Conservation (phyloP, 2,113 vertebrate genomes). For the Panthera tigris region DNA sequence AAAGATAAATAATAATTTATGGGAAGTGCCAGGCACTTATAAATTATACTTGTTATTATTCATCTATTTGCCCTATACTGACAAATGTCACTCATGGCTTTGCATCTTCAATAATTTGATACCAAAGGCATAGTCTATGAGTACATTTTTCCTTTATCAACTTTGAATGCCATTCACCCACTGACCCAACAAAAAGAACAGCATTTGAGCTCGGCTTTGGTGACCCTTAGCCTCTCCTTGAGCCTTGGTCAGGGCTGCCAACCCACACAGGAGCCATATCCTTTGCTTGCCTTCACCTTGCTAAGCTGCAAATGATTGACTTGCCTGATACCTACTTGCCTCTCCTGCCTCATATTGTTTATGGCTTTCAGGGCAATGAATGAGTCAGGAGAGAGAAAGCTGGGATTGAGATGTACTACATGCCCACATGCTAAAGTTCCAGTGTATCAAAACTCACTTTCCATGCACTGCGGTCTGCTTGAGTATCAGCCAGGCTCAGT, state of each 20-base stretch:
- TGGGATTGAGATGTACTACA: background rate
- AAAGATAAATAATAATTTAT: background rate
- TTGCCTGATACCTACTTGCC: background rate
- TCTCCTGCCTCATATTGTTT: background rate
- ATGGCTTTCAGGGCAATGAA: background rate
- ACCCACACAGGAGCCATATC: background rate
- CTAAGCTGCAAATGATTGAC: background rate
- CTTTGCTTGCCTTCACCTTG: background rate
- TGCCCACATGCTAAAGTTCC: background rate
- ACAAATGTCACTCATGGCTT: background rate
- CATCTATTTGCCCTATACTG: background rate
- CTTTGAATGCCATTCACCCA: background rate
- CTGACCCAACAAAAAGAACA: background rate
- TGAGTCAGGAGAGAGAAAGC: background rate
- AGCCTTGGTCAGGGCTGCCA: background rate
- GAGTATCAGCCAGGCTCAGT: background rate
- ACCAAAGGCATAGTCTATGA: background rate
- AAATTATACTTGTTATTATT: background rate
- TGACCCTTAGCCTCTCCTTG: background rate
- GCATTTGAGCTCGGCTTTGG: background rate
- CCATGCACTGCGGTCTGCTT: background rate
- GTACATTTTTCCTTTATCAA: background rate
- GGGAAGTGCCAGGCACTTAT: background rate
- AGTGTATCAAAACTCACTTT: constrained; percentile 23
- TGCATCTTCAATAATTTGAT: constrained; percentile 16